Evolutionary conservation across 2,797 vertebrate genomes (phyloP), one percentile per base, ranked within the genome.

Genomic region (Streptopelia turtur): DNA sequence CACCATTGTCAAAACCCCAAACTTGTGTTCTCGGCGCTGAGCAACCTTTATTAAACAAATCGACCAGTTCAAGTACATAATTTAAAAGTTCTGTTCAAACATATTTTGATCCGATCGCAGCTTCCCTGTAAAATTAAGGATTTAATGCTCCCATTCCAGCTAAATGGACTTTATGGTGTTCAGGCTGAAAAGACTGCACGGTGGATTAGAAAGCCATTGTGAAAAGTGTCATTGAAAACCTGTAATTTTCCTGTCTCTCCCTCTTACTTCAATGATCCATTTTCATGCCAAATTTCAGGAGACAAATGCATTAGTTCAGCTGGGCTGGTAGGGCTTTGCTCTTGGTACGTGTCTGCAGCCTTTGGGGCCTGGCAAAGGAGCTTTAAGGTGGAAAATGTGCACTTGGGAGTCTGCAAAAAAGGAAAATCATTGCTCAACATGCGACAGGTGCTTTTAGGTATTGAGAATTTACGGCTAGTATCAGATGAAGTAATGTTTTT

Each of bases 231-330:
- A 41, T 30, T 7, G 71, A 79, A 83, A 95, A 90, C 52, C 80
- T 63, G 84, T 75, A 78, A 95, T 97, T 95, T 92, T 82, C 91
- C 91, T 53, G 57, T 66, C 89, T 90, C 71, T 95, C 60, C 78
- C 71, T 77, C 56, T 87, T 60, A 39, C 83, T 81, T 75, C 92
- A 45, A 7, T 55, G 88, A 63, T 91, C 80, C 71, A 24, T 95
- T 91, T 94, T 92, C 87, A 84, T 21, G 86, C 65, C 1, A 59
- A 3, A 86, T 96, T 93, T 95, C 35, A 8, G 91, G 87, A 92
- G 87, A 94, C 81, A 95, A 91, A 96, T 75, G 88, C 77, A 80
- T 94, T 93, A 41, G 90, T 97, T 97, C 95, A n/a, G 71, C 95
- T 83, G 92, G 87, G 70, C 84, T 74, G 79, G 33, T 22, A 60